Evolutionary conservation across 2,888 invertebrate genomes (phyloP).

Genomic region (Nezara viridula): DNA sequence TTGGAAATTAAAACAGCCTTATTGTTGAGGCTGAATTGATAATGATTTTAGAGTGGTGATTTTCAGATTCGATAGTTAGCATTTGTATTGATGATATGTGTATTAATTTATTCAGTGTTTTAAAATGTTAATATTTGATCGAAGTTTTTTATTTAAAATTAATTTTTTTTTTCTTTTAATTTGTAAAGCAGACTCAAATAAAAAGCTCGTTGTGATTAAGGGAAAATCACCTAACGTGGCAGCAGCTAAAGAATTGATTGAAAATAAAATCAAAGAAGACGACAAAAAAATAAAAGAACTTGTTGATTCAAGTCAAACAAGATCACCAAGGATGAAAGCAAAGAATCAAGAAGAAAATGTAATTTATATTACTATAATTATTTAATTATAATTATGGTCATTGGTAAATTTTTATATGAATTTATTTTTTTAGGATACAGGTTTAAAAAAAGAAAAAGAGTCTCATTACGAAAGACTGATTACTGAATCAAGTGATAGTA

Average conservation of each 20-base stretch:
- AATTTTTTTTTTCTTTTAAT: neutral
- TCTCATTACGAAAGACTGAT: conserved; percentile 61
- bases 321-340: conserved; percentile 35
- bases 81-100: too few species aligned
- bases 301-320: conserved; percentile 6
- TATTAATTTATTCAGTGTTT: neutral
- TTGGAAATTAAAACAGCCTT: too few species aligned
- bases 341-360: conserved; percentile 51
- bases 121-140: neutral
- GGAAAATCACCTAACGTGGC: conserved; percentile 49
- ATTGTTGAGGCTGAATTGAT: too few species aligned
- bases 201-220: conserved; percentile 33
- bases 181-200: conserved; percentile 5
- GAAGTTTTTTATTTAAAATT: neutral
- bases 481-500: conserved; percentile 71
- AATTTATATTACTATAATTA: neutral
- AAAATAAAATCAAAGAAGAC: conserved; percentile 36
- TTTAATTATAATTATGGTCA: neutral
- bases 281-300: neutral
- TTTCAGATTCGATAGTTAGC: too few species aligned
- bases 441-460: neutral
- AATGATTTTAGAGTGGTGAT: too few species aligned
- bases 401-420: neutral
- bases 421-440: conserved; percentile 27
- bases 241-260: conserved; percentile 39